Base-by-base conservation (phyloP, 2,113 vertebrate genomes). In the Leptobrachium leishanense region DNA sequence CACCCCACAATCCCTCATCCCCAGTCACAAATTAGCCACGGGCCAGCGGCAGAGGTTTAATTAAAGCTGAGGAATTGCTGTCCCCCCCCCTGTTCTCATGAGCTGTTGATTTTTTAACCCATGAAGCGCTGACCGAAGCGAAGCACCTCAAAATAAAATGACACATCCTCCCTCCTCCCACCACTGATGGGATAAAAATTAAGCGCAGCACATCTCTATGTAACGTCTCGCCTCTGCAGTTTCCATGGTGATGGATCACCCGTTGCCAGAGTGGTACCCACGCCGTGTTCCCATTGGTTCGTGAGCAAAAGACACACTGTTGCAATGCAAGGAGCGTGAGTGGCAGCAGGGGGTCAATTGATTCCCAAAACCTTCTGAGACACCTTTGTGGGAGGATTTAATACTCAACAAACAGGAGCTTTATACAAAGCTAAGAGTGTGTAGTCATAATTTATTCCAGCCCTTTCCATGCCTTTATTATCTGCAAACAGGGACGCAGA, bases 151-250 rank as follows among this genome's bases (percentile, higher is more conserved):
- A 68, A 81, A 74, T 72, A 59, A 66, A 81, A 74, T 68, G 78
- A 68, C 65, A 74, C 74, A 31, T 11, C 55, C 53, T 68, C 78
- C 78, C 72, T 74, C 72, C 78, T 81, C 78, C 78, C 71, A 46
- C 54, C 54, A 31, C 72, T 74, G 78, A 81, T 74, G 78, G 78
- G 78, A 74, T 81, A 74, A 74, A 81, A 72, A 81, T 81, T 81
- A 74, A 81, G 70, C 74, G 78, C 78, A 81, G 65, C 78, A 81
- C 78, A 81, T 81, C 78, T 81, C 71, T 81, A 74, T 74, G 78
- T 68, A 81, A 74, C 67, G 78, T 81, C 78, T 81, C 53, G 54
- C 64, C 78, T 81, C 78, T 81, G 66, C 78, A 68, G 78, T 81
- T 81, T 81, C 78, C 78, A 81, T 81, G 78, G 65, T 67, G 72